Percentiles rank a stretch among this genome's conserved stretches.
Conservation (phyloP, 1,140 invertebrate genomes). For the Drosophila pseudoananassae region DNA sequence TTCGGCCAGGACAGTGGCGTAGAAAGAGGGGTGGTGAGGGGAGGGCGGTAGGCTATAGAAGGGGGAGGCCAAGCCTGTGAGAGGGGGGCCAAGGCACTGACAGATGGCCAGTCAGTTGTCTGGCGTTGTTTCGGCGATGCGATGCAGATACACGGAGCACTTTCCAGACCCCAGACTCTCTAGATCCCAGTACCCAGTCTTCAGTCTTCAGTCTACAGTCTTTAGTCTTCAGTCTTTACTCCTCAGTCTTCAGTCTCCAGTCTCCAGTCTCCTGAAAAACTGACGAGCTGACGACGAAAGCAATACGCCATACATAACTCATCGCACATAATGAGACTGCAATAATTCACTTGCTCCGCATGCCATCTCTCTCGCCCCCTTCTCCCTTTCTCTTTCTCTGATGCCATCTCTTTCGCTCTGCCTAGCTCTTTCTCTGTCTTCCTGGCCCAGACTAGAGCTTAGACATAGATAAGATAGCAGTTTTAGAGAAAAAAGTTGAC, state of each 20-base stretch:
- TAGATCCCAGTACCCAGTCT: no score
- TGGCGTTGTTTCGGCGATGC: constrained; percentile 60
- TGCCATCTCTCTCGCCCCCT: constrained; percentile 54
- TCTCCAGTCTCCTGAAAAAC: constrained; percentile 7
- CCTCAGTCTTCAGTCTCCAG: not conserved
- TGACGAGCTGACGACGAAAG: constrained; percentile 83
- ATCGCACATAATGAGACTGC: constrained; percentile 84
- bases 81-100: constrained; percentile 32
- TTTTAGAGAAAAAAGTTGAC: no score
- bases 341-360: constrained; percentile 84
- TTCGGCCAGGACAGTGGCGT: constrained; percentile 48
- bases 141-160: constrained; percentile 78
- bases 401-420: constrained; percentile 17
- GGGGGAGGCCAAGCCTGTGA: no score
- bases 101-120: constrained; percentile 62
- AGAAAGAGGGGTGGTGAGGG: not conserved
- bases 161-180: constrained; percentile 39
- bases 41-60: not conserved
- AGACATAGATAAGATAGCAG: not conserved
- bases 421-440: not conserved
- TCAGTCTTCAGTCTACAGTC: no score
- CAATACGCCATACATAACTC: constrained; percentile 84
- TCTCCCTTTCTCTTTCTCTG: constrained; percentile 46
- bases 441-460: constrained; percentile 1
- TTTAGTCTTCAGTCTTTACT: not conserved